Base-by-base conservation (phyloP, 2,888 invertebrate species). In the Synergus gifuensis region DNA sequence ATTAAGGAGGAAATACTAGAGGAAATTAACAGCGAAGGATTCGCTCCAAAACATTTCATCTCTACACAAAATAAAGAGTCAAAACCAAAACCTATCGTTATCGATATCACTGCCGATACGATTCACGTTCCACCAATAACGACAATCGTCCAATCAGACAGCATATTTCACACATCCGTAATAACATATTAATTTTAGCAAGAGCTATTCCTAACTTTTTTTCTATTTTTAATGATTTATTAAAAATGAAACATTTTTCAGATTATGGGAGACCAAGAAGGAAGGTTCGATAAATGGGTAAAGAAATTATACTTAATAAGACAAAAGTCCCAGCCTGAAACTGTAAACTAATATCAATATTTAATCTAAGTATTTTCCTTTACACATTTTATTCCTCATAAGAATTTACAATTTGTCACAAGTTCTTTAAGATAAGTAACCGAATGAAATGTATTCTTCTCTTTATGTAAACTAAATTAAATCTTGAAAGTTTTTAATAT, bases 211-310 rank as follows among this genome's bases (percentile, higher is more conserved):
- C 66, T 54, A 28, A 22, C 28, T 54, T 77, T 77, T 11, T 78
- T 28, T 28, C 2, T n/a, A 46, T n/a, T 16, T 77, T 62, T 40
- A 64, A 77, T 16, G 76, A 77, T 46, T 64, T 80, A 67, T 16
- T 22, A 62, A 79, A 77, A 77, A 84, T 78, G 87, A 5, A 36
- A 36, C 36, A 67, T 85, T 58, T 94, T 94, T 79, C 91, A 96
- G 96, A 94, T 96, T 89, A 93, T 96, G 87, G 94, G 95, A 76
- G 95, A 94, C 91, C 95, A 95, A 89, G 95, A 95, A 84, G 93
- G 94, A 77, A 93, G 95, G 80, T 94, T 94, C 88, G 96, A 96
- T 83, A 95, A 95, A 93, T 96, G 96, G 96, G 94, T 96, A 46
- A 95, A 95, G 87, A 95, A 95, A 88, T 92, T 95, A 2, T 95